Conservation (phyloP, 1,140 invertebrate genomes). For the Drosophila navojoa region DNA sequence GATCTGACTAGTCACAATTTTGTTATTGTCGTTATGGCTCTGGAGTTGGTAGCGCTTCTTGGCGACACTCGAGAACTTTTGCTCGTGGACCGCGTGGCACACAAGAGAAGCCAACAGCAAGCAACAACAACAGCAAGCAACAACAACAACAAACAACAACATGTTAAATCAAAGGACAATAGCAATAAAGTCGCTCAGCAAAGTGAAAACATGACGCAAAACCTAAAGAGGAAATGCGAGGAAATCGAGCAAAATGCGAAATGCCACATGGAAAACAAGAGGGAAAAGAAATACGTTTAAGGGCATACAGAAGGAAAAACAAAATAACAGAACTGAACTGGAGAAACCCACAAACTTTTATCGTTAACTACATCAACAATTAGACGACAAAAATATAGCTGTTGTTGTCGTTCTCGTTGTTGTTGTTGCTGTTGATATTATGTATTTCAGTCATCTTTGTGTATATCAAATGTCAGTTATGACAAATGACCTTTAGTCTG, state of each 20-base stretch:
- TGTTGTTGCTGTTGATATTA: neutral
- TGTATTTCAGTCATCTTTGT: neutral
- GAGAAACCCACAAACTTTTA: conserved; percentile 20
- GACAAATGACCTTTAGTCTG: no score
- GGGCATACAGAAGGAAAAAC: conserved; percentile 9
- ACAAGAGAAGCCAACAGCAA: neutral
- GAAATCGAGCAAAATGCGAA: conserved; percentile 6
- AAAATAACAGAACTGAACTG: no score
- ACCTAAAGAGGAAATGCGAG: conserved; percentile 19
- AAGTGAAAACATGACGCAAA: conserved; percentile 24
- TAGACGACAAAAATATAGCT: conserved; percentile 6
- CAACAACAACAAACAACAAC: conserved; percentile 8
- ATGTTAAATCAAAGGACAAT: conserved; percentile 40
- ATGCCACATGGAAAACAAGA: conserved; percentile 1
- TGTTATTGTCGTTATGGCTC: conserved; percentile 29
- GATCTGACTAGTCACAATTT: conserved; percentile 38
- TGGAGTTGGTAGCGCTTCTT: conserved; percentile 11
- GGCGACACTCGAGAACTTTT: conserved; percentile 34
- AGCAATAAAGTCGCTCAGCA: conserved; percentile 29
- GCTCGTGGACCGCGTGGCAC: conserved; percentile 6
- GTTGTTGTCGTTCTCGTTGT: neutral
- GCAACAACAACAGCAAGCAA: neutral
- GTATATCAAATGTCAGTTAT: neutral
- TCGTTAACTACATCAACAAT: conserved; percentile 39
- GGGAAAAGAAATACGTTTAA: conserved; percentile 1